Percentiles rank a stretch among this genome's conserved stretches.
Conservation (phyloP, 1,140 invertebrate species). For the Eriosoma lanigerum region DNA sequence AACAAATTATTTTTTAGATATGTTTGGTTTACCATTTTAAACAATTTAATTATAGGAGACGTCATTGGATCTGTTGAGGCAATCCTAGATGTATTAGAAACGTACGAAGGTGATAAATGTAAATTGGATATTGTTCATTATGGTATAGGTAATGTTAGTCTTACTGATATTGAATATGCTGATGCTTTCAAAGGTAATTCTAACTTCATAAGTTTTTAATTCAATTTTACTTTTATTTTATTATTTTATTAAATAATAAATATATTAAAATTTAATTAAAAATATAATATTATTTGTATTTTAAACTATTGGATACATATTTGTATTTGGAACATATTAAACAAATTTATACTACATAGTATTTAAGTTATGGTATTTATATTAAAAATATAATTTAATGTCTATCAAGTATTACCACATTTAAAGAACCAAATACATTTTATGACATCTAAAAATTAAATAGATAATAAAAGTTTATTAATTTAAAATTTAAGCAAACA, state of each 20-base stretch:
- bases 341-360: no score
- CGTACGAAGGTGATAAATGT: slow-evolving; percentile 78
- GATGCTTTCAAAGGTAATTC: slow-evolving; percentile 72
- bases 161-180: slow-evolving; percentile 84
- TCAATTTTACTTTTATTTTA: slow-evolving; percentile 18
- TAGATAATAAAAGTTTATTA: no score
- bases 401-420: no score
- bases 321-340: no score
- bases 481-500: no score
- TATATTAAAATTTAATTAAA: not conserved
- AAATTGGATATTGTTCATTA: slow-evolving; percentile 84
- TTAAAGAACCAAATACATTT: no score
- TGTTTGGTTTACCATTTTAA: not conserved
- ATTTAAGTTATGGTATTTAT: no score
- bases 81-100: slow-evolving; percentile 86
- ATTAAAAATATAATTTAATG: no score
- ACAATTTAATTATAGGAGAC: slow-evolving; percentile 63
- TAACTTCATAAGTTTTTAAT: not conserved
- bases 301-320: no score
- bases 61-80: slow-evolving; percentile 92
- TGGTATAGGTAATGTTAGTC: slow-evolving; percentile 82
- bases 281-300: no score
- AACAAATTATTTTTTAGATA: not conserved
- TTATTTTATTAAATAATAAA: slow-evolving; percentile 11
- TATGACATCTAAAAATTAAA: no score